phyloP scores from a whole-genome alignment of 2,113 vertebrate species.

The Silurus meridionalis region DNA sequence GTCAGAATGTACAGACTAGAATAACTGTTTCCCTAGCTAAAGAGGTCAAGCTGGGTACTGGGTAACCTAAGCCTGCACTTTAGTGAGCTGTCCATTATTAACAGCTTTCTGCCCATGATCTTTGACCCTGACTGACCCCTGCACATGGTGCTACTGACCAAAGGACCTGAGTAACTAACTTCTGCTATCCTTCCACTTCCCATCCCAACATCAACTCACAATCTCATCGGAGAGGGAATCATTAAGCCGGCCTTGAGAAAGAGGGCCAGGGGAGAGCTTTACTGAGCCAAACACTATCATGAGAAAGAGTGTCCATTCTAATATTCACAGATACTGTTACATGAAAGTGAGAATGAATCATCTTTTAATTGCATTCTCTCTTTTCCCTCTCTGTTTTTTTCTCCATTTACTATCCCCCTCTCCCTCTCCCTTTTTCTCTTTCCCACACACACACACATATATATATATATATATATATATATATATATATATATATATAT shows the following conservation, averaged over 20 bases:
- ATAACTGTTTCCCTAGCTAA: background rate
- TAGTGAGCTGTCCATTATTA: slow-evolving; percentile 80
- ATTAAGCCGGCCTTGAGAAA: slow-evolving; percentile 60
- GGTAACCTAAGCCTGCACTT: slow-evolving; percentile 77
- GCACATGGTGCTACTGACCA: slow-evolving; percentile 73
- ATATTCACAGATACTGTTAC: slow-evolving; percentile 59
- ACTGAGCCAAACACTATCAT: slow-evolving; percentile 56
- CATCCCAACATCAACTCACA: slow-evolving; percentile 34
- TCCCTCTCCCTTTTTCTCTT: slow-evolving; percentile 17
- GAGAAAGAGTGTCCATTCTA: slow-evolving; percentile 52
- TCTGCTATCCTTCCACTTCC: slow-evolving; percentile 28
- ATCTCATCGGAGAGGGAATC: slow-evolving; percentile 51
- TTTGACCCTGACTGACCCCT: slow-evolving; percentile 70
- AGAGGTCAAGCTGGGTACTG: slow-evolving; percentile 54
- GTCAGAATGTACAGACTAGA: background rate
- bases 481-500: no score
- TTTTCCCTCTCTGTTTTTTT: slow-evolving; percentile 40
- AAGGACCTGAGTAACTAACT: slow-evolving; percentile 13
- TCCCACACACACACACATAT: background rate
- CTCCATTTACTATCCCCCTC: slow-evolving; percentile 39
- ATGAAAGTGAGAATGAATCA: slow-evolving; percentile 57
- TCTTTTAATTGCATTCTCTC: slow-evolving; percentile 58
- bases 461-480: no score
- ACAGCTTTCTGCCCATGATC: slow-evolving; percentile 72
- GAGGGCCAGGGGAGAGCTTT: slow-evolving; percentile 60